Conservation (phyloP, 2,113 vertebrate genomes). For the Lasiurus cinereus region DNA sequence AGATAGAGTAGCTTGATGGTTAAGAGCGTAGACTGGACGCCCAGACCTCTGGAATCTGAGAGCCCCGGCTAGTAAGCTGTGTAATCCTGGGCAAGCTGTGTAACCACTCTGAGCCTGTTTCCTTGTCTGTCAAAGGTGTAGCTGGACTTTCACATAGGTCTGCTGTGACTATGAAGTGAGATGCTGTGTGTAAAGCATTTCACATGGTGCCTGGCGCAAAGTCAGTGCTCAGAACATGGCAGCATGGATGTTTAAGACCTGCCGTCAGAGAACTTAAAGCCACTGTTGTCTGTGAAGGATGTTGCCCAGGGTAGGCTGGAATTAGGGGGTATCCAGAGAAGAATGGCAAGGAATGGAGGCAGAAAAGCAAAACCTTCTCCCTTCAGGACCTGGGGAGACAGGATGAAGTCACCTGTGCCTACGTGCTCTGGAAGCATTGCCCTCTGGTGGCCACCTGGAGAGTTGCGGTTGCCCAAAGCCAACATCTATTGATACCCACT, state of each 20-base stretch:
- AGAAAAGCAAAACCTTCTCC: not conserved
- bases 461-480: not conserved
- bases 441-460: constrained; percentile 62
- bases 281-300: not conserved
- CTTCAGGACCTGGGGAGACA: not conserved
- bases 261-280: not conserved
- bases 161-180: not conserved
- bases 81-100: not conserved
- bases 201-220: not conserved
- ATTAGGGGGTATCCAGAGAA: not conserved
- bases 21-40: not conserved
- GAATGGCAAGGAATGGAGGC: not conserved
- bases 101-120: not conserved
- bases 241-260: not conserved
- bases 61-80: not conserved
- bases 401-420: not conserved
- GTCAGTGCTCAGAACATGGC: not conserved
- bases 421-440: constrained; percentile 27
- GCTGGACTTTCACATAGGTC: not conserved
- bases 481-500: not conserved
- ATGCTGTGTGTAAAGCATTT: not conserved
- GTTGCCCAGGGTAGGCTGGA: not conserved
- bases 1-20: not conserved
- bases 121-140: not conserved
- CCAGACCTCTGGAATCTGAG: not conserved